These are phyloP conservation scores for Cavia porcellus DNA, from an alignment of 2,113 vertebrate genomes.

Conservation along the genomic window DNA sequence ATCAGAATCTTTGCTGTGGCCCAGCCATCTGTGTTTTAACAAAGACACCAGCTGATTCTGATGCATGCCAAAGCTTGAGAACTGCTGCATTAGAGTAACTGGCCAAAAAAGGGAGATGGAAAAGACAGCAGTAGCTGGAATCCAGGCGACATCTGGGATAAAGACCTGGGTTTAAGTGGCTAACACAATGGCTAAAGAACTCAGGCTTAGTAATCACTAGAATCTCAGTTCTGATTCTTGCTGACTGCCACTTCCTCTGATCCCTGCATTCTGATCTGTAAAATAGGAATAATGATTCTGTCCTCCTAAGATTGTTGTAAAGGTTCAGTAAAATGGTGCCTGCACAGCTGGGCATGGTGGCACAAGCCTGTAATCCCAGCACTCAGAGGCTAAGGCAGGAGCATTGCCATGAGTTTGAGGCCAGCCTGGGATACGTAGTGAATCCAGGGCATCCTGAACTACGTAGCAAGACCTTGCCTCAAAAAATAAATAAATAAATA, in stretches of 20 bases:
- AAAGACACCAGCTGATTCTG: neutral
- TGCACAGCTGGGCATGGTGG: neutral
- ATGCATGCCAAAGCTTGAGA: neutral
- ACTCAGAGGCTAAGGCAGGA: neutral
- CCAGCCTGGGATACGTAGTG: neutral
- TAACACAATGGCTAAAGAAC: neutral
- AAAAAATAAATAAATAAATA: neutral
- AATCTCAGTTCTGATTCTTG: neutral
- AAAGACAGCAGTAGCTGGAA: neutral
- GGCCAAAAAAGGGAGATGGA: neutral
- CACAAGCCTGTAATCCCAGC: neutral
- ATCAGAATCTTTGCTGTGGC: neutral
- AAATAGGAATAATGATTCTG: neutral
- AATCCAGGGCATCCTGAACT: neutral
- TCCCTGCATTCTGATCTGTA: neutral
- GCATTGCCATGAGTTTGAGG: neutral
- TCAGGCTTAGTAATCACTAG: neutral
- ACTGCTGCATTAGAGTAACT: neutral
- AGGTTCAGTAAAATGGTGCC: neutral
- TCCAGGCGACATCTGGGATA: neutral
- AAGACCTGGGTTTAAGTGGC: neutral
- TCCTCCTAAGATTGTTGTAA: neutral
- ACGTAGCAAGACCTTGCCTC: neutral
- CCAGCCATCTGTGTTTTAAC: neutral
- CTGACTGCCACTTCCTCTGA: neutral